Base-by-base conservation (phyloP, 92 coral and sea anemone species). In the Metridium senile region DNA sequence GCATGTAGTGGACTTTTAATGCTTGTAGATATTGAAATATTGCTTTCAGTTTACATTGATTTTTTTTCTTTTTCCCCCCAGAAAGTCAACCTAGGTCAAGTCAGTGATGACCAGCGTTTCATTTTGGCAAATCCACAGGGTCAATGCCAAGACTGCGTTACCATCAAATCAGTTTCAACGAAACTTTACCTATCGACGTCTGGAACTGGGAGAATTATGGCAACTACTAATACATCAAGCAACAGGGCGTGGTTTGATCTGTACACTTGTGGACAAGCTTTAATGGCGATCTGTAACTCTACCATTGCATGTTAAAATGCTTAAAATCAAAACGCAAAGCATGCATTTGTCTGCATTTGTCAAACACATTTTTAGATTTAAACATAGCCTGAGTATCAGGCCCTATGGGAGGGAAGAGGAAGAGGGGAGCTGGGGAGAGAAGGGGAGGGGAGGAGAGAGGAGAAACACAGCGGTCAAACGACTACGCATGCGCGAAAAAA, bases 91-190 rank as follows among this genome's bases (percentile, higher is more conserved):
- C 49, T 19, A 8, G 56, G 56, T 11, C 21, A 26, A 11, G 43
- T 68, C 26, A 34, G 17, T 68, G 72, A 68, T 68, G 72, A 33
- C 30, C 72, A 68, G 43, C 72, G 72, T 26, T 68, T 68, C 52
- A 46, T 68, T 33, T 26, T 68, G 53, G 6, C 49, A 68, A 68
- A 35, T 68, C 72, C 23, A 26, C 18, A 33, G 4, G 0, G 11
- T 18, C 26, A n/a, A 13, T 68, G 72, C 30, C 72, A 34, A 43
- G 11, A 17, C 28, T 68, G 72, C 25, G 29, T 68, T 23, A 19
- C 72, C 35, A 68, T 68, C 0, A 68, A 11, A 53, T 68, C 72
- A 33, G 72, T 26, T 8, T 33, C 54, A 23, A 68, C 58, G 9
- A 34, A 35, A 19, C 56, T 39, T 10, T 68, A 33, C 28, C 35